Evolutionary conservation across 2,113 vertebrate species (phyloP), one percentile per base, ranked within the genome.

Genomic region (Macquaria ambigua): DNA sequence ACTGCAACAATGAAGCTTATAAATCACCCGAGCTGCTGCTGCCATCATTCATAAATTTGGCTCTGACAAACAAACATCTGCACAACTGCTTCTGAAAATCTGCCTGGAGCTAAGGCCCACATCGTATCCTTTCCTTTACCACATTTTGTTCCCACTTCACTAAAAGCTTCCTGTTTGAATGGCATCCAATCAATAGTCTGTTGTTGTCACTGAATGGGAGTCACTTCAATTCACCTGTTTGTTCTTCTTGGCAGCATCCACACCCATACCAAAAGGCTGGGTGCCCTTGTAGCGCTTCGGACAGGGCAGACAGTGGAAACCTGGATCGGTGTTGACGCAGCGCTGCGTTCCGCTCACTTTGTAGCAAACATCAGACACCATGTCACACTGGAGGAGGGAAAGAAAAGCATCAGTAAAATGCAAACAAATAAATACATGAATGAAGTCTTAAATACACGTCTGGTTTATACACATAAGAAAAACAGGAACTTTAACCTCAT

Each of bases 301-400:
- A 89, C 98, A 99, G 0, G 98, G 97, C 92, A 99, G 93, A 84
- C 98, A 99, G 89, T 99, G 98, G 92, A 98, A 99, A 69, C 98
- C 98, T 0, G 98, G 98, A 83, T 98, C 93, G 0, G 98, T 98
- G 95, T 99, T 99, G 85, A 98, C 73, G 48, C 98, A 99, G 69
- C 97, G 97, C 67, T 96, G 96, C 5, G 85, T 76, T 85, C 96
- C 97, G 89, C 95, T 94, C 50, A 95, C 93, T 71, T 96, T 95
- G 95, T 97, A 99, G 95, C 98, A 99, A 86, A 97, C 90, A 31
- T 99, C 98, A 52, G 96, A 89, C 69, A 98, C 97, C 94, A 98
- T 95, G 20, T 97, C 95, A 74, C 98, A 99, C 98, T 99, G 84
- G 0, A 80, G 15, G 50, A 70, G 66, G 8, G 62, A 20, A 56